Conservation (phyloP, 2,888 invertebrate genomes). For the Ptychoptera contaminata region DNA sequence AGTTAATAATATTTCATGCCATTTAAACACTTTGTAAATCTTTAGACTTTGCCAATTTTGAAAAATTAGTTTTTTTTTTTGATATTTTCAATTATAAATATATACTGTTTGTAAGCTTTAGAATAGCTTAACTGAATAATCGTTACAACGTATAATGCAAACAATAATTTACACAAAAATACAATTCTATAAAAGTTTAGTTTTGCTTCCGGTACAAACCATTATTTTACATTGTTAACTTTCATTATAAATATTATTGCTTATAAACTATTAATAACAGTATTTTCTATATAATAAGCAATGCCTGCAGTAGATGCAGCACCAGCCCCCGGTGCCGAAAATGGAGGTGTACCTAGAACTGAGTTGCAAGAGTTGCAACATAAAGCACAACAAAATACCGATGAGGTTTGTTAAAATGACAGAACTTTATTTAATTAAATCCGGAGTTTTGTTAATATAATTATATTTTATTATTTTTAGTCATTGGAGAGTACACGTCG, state of each 20-base stretch:
- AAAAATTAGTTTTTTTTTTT: too few species aligned
- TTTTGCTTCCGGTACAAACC: too few species aligned
- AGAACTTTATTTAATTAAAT: background rate
- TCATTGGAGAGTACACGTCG: conserved; percentile 84
- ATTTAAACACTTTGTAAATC: too few species aligned
- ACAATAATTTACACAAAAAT: too few species aligned
- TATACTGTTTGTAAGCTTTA: too few species aligned
- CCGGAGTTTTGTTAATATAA: background rate
- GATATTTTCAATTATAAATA: too few species aligned
- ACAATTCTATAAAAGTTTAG: too few species aligned
- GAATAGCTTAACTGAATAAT: too few species aligned
- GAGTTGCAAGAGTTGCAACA: conserved; percentile 82
- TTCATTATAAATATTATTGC: background rate
- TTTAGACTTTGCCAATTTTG: too few species aligned
- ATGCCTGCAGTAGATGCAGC: conserved; percentile 45
- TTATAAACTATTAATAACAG: background rate
- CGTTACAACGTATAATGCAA: too few species aligned
- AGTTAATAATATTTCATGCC: too few species aligned
- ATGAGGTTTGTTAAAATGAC: conserved; percentile 53
- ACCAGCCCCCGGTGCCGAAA: conserved; percentile 35
- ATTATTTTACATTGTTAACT: too few species aligned
- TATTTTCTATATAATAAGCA: background rate
- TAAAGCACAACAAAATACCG: conserved; percentile 69
- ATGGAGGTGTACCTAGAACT: conserved; percentile 58
- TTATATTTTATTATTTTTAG: conserved; percentile 38